Evolutionary conservation across 2,113 vertebrate genomes (phyloP).

Genomic region (Rhinopomastus cyanomelas): DNA sequence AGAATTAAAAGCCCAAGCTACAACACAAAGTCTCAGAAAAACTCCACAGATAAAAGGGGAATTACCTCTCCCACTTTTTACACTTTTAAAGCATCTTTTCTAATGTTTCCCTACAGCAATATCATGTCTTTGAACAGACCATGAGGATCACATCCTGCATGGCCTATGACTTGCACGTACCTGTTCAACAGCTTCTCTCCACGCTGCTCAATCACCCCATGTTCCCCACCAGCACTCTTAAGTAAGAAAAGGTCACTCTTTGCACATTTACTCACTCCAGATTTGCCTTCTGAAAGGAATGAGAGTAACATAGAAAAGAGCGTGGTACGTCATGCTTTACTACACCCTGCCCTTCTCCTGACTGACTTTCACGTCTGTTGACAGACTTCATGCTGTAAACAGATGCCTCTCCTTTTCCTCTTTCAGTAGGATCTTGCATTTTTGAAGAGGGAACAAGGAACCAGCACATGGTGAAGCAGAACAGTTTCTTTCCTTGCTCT

Average conservation of each 20-base stretch:
- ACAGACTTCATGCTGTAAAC: neutral
- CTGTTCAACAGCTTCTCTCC: neutral
- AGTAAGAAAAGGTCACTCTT: neutral
- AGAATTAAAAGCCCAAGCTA: neutral
- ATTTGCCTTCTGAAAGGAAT: neutral
- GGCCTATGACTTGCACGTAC: neutral
- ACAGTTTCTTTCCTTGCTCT: neutral
- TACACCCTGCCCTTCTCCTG: neutral
- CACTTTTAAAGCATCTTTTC: neutral
- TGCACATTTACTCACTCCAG: neutral
- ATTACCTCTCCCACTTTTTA: neutral
- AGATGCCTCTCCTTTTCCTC: neutral
- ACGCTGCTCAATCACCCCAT: neutral
- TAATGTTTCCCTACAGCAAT: neutral
- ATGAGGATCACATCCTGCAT: rapidly evolving
- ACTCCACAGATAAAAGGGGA: neutral
- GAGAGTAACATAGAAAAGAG: slow-evolving; percentile 11
- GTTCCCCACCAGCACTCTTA: neutral
- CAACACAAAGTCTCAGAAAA: neutral
- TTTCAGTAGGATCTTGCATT: neutral
- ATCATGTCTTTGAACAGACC: neutral
- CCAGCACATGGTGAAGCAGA: neutral
- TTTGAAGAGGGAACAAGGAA: neutral
- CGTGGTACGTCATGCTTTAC: neutral
- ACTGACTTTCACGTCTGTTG: neutral